These are phyloP conservation scores for Phthorimaea operculella DNA, from an alignment of 1,140 invertebrate genomes.

Conservation along the genomic window DNA sequence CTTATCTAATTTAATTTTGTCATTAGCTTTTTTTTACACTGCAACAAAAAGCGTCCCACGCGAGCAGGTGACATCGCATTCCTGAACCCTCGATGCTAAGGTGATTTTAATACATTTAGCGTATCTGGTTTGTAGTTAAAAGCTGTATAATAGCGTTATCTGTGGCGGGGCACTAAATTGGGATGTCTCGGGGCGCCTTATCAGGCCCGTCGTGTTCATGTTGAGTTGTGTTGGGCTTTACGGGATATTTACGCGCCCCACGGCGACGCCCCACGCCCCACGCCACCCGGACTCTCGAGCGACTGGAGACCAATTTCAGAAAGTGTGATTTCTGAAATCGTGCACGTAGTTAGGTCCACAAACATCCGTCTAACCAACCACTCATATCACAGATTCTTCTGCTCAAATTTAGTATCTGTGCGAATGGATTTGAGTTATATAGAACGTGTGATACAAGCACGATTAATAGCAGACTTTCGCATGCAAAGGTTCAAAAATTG, in stretches of 20 bases:
- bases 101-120: constrained; percentile 64
- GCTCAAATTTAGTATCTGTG: too few relatives aligned
- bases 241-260: constrained; percentile 55
- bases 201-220: constrained; percentile 66
- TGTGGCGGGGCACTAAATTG: constrained; percentile 61
- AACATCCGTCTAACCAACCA: too few relatives aligned
- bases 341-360: too few relatives aligned
- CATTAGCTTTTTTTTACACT: too few relatives aligned
- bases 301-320: too few relatives aligned
- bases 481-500: too few relatives aligned
- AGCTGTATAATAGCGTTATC: constrained; percentile 67
- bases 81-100: constrained; percentile 15
- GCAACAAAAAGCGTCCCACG: not conserved
- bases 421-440: too few relatives aligned
- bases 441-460: too few relatives aligned
- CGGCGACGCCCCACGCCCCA: constrained; percentile 28
- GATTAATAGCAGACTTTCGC: too few relatives aligned
- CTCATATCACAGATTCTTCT: too few relatives aligned
- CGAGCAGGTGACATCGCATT: constrained; percentile 2
- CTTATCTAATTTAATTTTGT: too few relatives aligned
- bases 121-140: constrained; percentile 65
- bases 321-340: too few relatives aligned
- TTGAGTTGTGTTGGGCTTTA: constrained; percentile 68
- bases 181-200: constrained; percentile 63
- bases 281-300: constrained; percentile 42